Conservation (phyloP, 2,113 vertebrate genomes). For the Notothenia rossii region DNA sequence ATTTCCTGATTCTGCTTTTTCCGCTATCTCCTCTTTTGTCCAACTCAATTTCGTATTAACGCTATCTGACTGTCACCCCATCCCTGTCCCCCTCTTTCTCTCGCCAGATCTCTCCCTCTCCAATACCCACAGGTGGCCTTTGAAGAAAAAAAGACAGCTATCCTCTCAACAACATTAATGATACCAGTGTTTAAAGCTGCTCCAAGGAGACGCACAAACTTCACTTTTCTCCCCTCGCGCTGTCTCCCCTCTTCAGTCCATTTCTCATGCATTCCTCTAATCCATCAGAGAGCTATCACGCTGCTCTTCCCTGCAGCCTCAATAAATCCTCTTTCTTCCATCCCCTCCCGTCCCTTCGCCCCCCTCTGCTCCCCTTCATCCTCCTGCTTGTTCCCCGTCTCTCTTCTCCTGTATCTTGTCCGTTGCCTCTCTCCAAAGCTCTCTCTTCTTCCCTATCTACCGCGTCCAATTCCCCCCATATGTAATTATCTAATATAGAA, state of each 20-base stretch:
- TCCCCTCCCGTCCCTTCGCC: constrained; percentile 27
- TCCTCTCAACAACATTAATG: constrained; percentile 72
- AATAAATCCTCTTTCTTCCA: constrained; percentile 75
- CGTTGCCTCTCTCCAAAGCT: background rate
- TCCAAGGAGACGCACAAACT: constrained; percentile 72
- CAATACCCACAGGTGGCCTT: constrained; percentile 73
- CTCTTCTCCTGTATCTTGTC: constrained; percentile 29
- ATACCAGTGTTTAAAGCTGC: constrained; percentile 69
- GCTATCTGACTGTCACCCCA: constrained; percentile 54
- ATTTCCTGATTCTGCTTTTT: constrained; percentile 46
- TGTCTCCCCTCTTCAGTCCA: constrained; percentile 45
- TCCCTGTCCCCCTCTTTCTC: background rate
- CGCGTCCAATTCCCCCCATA: constrained; percentile 22
- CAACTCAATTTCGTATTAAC: constrained; percentile 63
- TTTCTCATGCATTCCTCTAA: constrained; percentile 76
- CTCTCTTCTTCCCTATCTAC: constrained; percentile 27
- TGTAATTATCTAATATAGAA: constrained; percentile 49
- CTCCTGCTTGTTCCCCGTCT: constrained; percentile 7
- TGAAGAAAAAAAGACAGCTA: constrained; percentile 59
- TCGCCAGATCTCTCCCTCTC: constrained; percentile 28
- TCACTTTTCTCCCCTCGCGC: constrained; percentile 55
- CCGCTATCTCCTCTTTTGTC: constrained; percentile 28
- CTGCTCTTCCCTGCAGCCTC: constrained; percentile 75
- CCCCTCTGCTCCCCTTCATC: constrained; percentile 38
- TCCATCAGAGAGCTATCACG: constrained; percentile 74